Conservation (phyloP, 2,888 invertebrate species). For the Apodemia mormo region DNA sequence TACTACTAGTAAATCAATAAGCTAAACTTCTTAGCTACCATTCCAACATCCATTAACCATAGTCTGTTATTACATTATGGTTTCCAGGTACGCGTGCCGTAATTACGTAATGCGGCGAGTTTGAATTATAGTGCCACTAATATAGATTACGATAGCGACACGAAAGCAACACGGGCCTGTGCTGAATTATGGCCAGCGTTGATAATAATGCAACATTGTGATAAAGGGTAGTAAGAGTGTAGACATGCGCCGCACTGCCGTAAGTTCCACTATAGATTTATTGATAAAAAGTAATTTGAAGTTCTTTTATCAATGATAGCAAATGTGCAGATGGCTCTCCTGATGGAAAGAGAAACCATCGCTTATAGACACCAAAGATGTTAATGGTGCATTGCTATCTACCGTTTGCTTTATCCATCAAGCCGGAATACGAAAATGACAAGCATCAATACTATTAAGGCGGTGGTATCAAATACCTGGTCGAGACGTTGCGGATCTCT, state of each 20-base stretch:
- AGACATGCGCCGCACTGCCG: not conserved
- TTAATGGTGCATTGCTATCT: too few species aligned
- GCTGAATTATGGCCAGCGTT: constrained; percentile 51
- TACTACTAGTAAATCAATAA: not conserved
- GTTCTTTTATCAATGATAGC: too few species aligned
- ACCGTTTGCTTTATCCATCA: too few species aligned
- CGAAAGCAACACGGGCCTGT: constrained; percentile 38
- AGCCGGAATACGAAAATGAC: too few species aligned
- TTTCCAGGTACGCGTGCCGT: constrained; percentile 46
- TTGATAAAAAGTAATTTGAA: not conserved
- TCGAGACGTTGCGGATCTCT: too few species aligned
- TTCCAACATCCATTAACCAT: constrained; percentile 42
- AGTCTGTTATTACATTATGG: constrained; percentile 40
- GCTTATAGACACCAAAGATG: too few species aligned
- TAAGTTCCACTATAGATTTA: constrained; percentile 7
- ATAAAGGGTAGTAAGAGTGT: constrained; percentile 44
- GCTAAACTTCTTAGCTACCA: constrained; percentile 30
- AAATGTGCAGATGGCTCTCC: too few species aligned
- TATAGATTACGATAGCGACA: constrained; percentile 55
- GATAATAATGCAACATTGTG: constrained; percentile 47
- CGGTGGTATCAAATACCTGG: too few species aligned
- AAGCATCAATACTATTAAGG: too few species aligned
- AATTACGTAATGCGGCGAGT: constrained; percentile 47
- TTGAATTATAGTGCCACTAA: constrained; percentile 58
- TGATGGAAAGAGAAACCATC: too few species aligned